These are phyloP conservation scores for Megaceryle alcyon DNA, from an alignment of 2,797 vertebrate genomes.

Conservation along the genomic window DNA sequence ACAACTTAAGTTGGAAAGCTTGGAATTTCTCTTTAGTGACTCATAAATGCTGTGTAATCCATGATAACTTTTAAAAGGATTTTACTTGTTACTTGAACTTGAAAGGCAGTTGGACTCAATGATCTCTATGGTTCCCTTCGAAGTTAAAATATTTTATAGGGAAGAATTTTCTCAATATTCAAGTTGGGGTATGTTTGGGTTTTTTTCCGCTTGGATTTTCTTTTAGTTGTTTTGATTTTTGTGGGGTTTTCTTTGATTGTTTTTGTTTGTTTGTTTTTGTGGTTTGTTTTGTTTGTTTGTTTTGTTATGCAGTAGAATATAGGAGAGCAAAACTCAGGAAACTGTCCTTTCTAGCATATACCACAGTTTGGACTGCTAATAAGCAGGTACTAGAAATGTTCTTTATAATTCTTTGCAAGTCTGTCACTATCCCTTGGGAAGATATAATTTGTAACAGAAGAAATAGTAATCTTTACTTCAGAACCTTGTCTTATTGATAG, in stretches of 20 bases:
- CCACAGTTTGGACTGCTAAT: background rate
- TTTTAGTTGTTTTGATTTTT: background rate
- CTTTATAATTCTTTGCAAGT: background rate
- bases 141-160: background rate
- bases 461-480: constrained; percentile 5
- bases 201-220: too few relatives aligned
- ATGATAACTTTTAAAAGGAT: background rate
- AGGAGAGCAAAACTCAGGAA: background rate
- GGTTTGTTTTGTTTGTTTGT: background rate
- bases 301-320: background rate
- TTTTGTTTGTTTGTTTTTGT: background rate
- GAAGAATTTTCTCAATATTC: background rate
- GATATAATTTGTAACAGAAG: background rate
- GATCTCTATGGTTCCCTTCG: background rate
- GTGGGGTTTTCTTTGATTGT: too few relatives aligned
- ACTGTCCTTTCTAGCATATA: background rate
- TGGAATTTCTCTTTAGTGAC: background rate
- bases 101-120: background rate
- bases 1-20: background rate
- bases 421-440: background rate
- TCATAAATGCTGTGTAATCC: background rate
- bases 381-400: background rate
- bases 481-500: background rate
- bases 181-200: background rate
- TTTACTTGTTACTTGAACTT: background rate